Percentiles rank a stretch among this genome's conserved stretches.
phyloP scores from a whole-genome alignment of 2,797 vertebrate genomes.

The Chloroceryle inda region DNA sequence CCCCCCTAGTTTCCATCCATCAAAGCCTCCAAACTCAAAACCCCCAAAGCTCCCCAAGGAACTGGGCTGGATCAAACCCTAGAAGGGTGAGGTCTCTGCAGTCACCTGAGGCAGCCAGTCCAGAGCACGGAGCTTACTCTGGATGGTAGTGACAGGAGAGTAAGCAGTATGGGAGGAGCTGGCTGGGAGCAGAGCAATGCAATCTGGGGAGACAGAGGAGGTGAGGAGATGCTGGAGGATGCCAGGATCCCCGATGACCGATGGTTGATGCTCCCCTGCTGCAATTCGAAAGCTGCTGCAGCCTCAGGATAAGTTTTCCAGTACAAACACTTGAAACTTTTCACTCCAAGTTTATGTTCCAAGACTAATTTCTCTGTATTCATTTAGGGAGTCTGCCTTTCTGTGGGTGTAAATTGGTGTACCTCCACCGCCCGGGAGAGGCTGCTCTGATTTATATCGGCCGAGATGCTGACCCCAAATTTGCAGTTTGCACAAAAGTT shows the following conservation, averaged over 20 bases:
- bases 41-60: background rate
- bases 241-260: background rate
- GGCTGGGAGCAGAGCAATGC: background rate
- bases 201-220: background rate
- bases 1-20: background rate
- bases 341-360: slow-evolving; percentile 56
- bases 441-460: slow-evolving; percentile 37
- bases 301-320: slow-evolving; percentile 42
- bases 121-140: background rate
- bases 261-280: slow-evolving; percentile 30
- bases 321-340: slow-evolving; percentile 37
- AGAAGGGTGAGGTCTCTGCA: background rate
- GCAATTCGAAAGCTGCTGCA: slow-evolving; percentile 26
- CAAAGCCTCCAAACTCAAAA: background rate
- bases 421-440: slow-evolving; percentile 2
- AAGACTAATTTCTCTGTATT: slow-evolving; percentile 56
- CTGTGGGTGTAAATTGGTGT: slow-evolving; percentile 58
- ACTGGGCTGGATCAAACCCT: background rate
- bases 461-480: slow-evolving; percentile 58
- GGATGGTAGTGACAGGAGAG: no score
- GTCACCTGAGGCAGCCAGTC: background rate
- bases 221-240: background rate
- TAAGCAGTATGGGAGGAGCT: background rate
- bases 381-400: slow-evolving; percentile 51
- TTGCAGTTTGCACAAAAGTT: slow-evolving; percentile 60